These are phyloP conservation scores for Lasiurus cinereus DNA, from an alignment of 2,113 vertebrate genomes.

Conservation along the genomic window DNA sequence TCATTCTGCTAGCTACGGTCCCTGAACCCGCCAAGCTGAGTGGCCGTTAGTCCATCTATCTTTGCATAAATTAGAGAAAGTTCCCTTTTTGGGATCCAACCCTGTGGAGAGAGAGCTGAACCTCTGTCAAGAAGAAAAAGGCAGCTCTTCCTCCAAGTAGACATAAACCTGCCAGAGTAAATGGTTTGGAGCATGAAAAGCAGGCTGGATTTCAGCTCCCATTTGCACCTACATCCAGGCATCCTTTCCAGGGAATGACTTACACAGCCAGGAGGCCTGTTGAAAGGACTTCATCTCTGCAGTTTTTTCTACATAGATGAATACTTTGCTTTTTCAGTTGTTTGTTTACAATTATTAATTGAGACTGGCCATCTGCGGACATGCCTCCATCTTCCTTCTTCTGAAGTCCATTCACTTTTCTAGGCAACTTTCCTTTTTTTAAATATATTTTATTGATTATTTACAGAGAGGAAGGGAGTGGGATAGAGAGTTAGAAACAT, in stretches of 20 bases:
- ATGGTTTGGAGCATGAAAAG: neutral
- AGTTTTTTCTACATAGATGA: neutral
- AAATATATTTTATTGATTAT: no score
- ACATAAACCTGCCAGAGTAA: neutral
- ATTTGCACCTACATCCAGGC: neutral
- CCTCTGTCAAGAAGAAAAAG: neutral
- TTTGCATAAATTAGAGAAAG: neutral
- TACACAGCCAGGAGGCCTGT: neutral
- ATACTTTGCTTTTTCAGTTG: neutral
- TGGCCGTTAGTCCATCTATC: neutral
- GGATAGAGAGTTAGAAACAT: no score
- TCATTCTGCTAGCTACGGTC: neutral
- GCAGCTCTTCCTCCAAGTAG: neutral
- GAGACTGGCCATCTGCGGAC: neutral
- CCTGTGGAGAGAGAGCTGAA: neutral
- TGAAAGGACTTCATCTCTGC: neutral
- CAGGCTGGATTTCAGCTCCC: neutral
- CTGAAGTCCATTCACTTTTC: neutral
- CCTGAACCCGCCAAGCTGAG: neutral
- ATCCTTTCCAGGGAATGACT: neutral
- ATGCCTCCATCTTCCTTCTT: neutral
- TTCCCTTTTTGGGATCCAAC: neutral
- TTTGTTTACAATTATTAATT: constrained; percentile 15
- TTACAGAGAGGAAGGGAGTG: no score
- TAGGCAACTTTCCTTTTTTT: neutral